Base-by-base conservation (phyloP, 2,113 vertebrate genomes). In the Silurus asotus region DNA sequence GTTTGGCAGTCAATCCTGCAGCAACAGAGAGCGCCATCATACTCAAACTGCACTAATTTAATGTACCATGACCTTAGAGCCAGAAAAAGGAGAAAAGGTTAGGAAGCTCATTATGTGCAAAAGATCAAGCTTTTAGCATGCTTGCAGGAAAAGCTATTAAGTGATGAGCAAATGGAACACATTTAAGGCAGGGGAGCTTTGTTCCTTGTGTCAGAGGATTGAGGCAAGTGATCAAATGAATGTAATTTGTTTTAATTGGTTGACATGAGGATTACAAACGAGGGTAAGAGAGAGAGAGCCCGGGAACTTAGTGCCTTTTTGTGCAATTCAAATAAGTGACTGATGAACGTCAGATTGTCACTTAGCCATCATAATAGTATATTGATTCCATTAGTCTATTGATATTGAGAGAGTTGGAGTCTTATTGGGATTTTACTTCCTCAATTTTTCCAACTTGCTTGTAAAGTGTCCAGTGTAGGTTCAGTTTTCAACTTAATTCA, bases 81-180 rank as follows among this genome's bases (percentile, higher is more conserved):
- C 61, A 90, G 86, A 83, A 86, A 88, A 88, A 59, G 65, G 80
- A 45, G 84, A 61, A 84, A 89, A 89, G 88, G 91, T 89, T 90
- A 88, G 56, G 65, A 88, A 88, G 81, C 87, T 89, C 82, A 89
- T 91, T 88, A 89, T 89, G 84, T 84, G 82, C 17, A 56, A 89
- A 88, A 80, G 81, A 90, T 87, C 78, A 87, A 82, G 83, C 86
- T 90, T 88, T 89, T 87, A 84, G 84, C 78, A 61, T 85, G 64
- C 62, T 5, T 61, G 80, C 86, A 81, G 79, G 61, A 88, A 87
- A 89, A 86, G 69, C 67, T 78, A 79, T 89, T 89, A 90, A 88
- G 80, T 85, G 82, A 91, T 89, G 81, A 88, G 90, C 88, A 88
- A 88, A 89, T 84, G 85, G 88, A 86, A 80, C 76, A 86, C 67